Evolutionary conservation across 2,888 invertebrate genomes (phyloP), one percentile per base, ranked within the genome.

Genomic region (Nomada fucata): DNA sequence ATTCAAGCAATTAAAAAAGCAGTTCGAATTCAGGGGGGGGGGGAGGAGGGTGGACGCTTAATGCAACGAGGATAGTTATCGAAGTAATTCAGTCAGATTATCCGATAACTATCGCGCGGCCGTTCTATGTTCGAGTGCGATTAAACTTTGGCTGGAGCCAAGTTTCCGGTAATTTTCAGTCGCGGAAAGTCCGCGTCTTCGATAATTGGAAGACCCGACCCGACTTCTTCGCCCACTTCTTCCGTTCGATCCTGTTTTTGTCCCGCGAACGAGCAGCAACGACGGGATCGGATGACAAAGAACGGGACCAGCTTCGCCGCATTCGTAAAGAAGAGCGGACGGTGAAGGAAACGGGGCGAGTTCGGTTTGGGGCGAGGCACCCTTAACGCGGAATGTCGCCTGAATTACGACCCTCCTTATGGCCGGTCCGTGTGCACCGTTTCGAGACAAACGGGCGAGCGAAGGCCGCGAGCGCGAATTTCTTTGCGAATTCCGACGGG

Each of bases 371-470:
- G 74, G 74, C 75, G 75, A 79, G 84, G 85, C 65, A 78, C 78
- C 76, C 69, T 83, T 82, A 88, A 85, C 76, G 72, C 79, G 77
- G 83, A 87, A 88, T 88, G 83, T 88, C 79, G 79, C 79, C 82
- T 84, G 81, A 89, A 87, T 88, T 88, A 87, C 85, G 85, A 73
- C 76, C 57, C 76, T 84, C 78, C 83, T 85, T 85, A 88, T 82
- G 88, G 81, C 71, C 74, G 50, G 76, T 52, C 73, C 75, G 73
- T 64, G 84, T 65, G 64, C 79, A 74, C 70, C 79, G 79, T 83
- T 83, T 81, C 76, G 63, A 80, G 78, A 88, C 83, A 86, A 86
- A 86, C 86, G 87, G 83, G 83, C 82, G 55, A 57, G 53, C 73
- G 57, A 70, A 74, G 76, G 80, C 79, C 85, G 82, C 74, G 74